These are phyloP conservation scores for Morus bassanus DNA, from an alignment of 2,797 vertebrate genomes.

Conservation along the genomic window DNA sequence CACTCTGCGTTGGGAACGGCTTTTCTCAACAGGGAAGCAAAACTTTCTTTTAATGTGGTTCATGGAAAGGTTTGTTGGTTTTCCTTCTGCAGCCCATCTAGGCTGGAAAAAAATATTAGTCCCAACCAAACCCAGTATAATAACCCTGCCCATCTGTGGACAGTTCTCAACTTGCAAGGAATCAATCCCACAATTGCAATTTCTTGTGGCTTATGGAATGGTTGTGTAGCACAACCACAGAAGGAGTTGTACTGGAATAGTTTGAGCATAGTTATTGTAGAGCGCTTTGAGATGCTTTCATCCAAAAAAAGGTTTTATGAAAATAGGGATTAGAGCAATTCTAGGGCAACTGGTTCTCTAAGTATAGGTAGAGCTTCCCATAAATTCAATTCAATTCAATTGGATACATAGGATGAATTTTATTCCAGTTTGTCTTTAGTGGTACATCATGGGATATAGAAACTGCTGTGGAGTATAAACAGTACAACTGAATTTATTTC, in stretches of 20 bases:
- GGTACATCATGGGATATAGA: neutral
- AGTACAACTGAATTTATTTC: neutral
- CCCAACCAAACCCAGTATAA: neutral
- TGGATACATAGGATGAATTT: neutral
- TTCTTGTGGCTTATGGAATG: neutral
- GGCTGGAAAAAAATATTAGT: neutral
- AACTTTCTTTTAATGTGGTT: constrained; percentile 13
- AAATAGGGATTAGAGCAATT: neutral
- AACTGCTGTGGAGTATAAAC: neutral
- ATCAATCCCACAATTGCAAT: neutral
- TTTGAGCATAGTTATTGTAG: neutral
- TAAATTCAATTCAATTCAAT: neutral
- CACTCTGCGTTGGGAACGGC: neutral
- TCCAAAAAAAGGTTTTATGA: neutral
- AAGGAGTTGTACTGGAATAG: neutral
- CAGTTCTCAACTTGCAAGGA: neutral
- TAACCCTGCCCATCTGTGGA: neutral
- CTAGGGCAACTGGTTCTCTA: neutral
- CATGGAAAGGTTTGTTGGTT: neutral
- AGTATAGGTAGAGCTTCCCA: neutral
- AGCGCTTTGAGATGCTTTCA: neutral
- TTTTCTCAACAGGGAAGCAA: neutral
- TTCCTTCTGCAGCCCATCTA: constrained; percentile 14
- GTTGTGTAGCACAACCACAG: neutral
- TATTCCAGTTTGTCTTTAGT: neutral